Conservation (phyloP, 2,888 invertebrate genomes). For the Schrankia costaestrigalis region DNA sequence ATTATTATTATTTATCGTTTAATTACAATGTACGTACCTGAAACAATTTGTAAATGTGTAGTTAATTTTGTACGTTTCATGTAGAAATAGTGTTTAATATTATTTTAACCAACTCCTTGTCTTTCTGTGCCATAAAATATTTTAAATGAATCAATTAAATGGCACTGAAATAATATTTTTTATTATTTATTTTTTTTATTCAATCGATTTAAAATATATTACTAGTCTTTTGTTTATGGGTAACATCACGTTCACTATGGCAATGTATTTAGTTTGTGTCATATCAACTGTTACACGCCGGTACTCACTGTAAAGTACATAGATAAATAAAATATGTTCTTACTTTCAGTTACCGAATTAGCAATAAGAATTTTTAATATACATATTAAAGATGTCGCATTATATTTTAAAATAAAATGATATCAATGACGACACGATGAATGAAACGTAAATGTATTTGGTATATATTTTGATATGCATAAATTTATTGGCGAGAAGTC, state of each 20-base stretch:
- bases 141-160: constrained; percentile 29
- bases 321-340: constrained; percentile 19
- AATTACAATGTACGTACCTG: constrained; percentile 66
- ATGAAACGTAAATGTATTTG: constrained; percentile 52
- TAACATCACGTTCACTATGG: neutral
- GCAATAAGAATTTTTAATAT: constrained; percentile 51
- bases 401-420: constrained; percentile 53
- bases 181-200: constrained; percentile 28
- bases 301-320: constrained; percentile 3
- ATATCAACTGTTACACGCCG: constrained; percentile 3
- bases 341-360: constrained; percentile 52
- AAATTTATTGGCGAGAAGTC: constrained; percentile 62
- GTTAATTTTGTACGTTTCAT: constrained; percentile 57
- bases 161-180: constrained; percentile 36
- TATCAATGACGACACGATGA: constrained; percentile 51
- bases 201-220: constrained; percentile 40
- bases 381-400: constrained; percentile 48
- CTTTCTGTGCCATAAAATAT: constrained; percentile 60
- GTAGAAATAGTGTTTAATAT: constrained; percentile 35
- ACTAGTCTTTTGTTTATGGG: constrained; percentile 56
- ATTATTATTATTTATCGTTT: constrained; percentile 47
- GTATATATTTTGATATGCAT: constrained; percentile 77
- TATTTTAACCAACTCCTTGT: constrained; percentile 39
- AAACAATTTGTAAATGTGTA: constrained; percentile 59
- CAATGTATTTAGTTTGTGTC: constrained; percentile 4